A percentile compares a stretch with the other conserved stretches of the same genome.
phyloP scores from a whole-genome alignment of 2,113 vertebrate species.

The Ifrita kowaldi region DNA sequence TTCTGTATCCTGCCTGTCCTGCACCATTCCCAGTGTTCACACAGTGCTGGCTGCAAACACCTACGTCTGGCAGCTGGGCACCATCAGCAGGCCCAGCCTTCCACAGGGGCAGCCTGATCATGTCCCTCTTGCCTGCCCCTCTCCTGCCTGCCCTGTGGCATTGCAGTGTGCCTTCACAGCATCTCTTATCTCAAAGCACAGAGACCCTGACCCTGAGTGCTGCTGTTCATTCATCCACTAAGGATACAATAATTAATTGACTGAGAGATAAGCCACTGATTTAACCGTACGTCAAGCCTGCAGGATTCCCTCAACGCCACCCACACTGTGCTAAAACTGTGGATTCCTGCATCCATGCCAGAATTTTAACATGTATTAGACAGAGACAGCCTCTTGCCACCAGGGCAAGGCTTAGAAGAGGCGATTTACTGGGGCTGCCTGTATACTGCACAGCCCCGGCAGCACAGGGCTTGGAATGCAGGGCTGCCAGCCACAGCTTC shows the following conservation, averaged over 20 bases:
- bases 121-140: not conserved
- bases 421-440: not conserved
- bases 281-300: not conserved
- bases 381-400: not conserved
- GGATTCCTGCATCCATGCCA: rapidly evolving
- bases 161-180: not conserved
- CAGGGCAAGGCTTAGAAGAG: not conserved
- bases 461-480: rapidly evolving
- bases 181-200: not conserved
- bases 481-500: not conserved
- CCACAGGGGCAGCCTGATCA: not conserved
- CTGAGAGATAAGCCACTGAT: not conserved
- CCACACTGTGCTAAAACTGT: not conserved
- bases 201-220: not conserved
- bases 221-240: not conserved
- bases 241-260: not conserved
- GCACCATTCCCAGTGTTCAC: not conserved
- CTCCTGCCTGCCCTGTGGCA: not conserved
- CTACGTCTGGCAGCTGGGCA: not conserved
- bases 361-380: not conserved
- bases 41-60: not conserved
- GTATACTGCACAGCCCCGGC: rapidly evolving
- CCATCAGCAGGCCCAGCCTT: not conserved
- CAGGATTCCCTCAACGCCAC: rapidly evolving
- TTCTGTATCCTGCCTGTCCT: not conserved